Conservation (phyloP, 1,140 invertebrate species). For the Lamellibrachia luymesi region DNA sequence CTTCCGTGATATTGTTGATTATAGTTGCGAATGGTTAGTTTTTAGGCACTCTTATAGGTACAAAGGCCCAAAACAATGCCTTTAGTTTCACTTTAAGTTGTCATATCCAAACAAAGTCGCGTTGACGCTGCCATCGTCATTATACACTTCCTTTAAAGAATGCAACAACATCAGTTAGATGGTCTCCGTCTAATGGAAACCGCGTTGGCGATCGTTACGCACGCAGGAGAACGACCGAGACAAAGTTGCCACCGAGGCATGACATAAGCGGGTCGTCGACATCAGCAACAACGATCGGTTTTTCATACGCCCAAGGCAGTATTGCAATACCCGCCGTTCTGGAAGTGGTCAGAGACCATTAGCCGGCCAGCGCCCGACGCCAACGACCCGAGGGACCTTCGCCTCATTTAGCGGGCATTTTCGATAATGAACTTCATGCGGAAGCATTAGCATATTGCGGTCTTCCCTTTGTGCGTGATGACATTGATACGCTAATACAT, state of each 20-base stretch:
- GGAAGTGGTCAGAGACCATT: not conserved
- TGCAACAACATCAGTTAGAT: not conserved
- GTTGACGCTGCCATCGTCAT: not conserved
- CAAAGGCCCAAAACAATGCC: too few relatives aligned
- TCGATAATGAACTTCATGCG: not conserved
- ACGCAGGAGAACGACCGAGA: not conserved
- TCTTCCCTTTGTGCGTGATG: not conserved
- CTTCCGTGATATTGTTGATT: too few relatives aligned
- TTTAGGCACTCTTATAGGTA: too few relatives aligned
- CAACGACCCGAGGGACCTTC: not conserved
- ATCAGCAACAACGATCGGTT: not conserved
- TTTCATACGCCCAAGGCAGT: not conserved
- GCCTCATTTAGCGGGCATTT: not conserved
- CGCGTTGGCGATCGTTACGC: not conserved
- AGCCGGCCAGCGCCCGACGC: not conserved
- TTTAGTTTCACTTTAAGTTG: too few relatives aligned
- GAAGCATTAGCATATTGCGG: not conserved
- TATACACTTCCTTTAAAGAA: not conserved
- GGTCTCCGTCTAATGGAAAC: not conserved
- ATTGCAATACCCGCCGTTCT: not conserved
- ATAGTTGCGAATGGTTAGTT: too few relatives aligned
- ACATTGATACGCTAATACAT: not conserved
- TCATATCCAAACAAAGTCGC: not conserved
- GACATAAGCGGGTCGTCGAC: not conserved
- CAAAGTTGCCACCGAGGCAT: not conserved